A percentile compares a stretch with the other conserved stretches of the same genome.
Conservation (phyloP, 2,888 invertebrate genomes). For the Acanthopleura granulata region DNA sequence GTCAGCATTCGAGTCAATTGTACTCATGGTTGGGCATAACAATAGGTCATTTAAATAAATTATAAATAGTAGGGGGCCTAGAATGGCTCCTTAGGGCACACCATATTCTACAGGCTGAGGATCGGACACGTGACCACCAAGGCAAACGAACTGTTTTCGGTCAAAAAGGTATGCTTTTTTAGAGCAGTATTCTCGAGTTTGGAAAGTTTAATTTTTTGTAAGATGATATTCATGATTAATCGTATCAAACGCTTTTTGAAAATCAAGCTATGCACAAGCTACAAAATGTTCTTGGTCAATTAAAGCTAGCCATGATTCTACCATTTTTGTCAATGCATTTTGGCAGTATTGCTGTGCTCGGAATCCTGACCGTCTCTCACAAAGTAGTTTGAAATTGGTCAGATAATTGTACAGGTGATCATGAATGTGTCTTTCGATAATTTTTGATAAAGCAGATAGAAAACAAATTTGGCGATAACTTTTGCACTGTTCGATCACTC, state of each 20-base stretch:
- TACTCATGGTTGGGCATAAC: not conserved
- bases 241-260: constrained; percentile 14
- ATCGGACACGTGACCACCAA: not conserved
- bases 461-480: not conserved
- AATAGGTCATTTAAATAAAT: constrained; percentile 5
- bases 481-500: not conserved
- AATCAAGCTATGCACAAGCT: not conserved
- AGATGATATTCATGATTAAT: constrained; percentile 11
- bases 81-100: not conserved
- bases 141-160: not conserved
- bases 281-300: not conserved
- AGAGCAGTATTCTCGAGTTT: not conserved
- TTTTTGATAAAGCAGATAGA: not conserved
- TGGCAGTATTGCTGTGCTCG: not conserved
- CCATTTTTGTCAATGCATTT: constrained; percentile 7
- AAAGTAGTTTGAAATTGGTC: not conserved
- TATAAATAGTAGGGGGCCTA: not conserved
- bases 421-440: constrained; percentile 5
- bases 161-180: not conserved
- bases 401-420: constrained; percentile 13
- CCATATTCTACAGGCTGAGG: not conserved
- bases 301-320: not conserved
- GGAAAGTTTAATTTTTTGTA: constrained; percentile 8
- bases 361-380: not conserved
- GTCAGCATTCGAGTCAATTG: constrained; percentile 3